phyloP scores from a whole-genome alignment of 2,797 vertebrate genomes.

The Paramormyrops hopkinsi region DNA sequence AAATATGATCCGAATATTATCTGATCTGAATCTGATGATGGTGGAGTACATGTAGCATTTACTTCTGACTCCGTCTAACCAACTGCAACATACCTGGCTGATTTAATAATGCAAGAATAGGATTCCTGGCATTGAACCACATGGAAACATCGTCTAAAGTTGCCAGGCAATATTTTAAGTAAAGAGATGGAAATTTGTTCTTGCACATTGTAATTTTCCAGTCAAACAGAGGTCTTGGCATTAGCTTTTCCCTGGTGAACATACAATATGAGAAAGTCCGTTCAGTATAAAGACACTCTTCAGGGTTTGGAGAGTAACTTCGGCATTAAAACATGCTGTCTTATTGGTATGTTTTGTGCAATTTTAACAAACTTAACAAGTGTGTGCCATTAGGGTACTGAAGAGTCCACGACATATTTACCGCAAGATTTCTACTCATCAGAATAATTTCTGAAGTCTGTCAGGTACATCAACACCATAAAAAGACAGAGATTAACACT shows the following conservation, averaged over 20 bases:
- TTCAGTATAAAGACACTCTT: neutral
- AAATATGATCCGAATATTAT: neutral
- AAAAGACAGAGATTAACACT: neutral
- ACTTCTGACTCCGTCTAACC: neutral
- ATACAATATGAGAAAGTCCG: neutral
- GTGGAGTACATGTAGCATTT: neutral
- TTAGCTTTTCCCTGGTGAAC: neutral
- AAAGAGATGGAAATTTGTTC: constrained; percentile 3
- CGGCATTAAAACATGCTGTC: neutral
- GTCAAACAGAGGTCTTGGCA: neutral
- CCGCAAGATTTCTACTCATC: neutral
- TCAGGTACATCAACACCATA: neutral
- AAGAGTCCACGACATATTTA: neutral
- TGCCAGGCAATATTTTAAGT: neutral
- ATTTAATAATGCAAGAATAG: neutral
- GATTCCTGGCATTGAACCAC: neutral
- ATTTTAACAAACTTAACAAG: neutral
- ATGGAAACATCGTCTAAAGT: constrained; percentile 20
- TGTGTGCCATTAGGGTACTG: neutral
- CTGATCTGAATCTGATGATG: neutral
- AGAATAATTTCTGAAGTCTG: neutral
- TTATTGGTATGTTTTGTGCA: neutral
- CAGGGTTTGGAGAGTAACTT: neutral
- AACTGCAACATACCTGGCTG: neutral
- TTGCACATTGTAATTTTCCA: constrained; percentile 14